Percentiles rank a stretch among this genome's conserved stretches.
Conservation (phyloP, 35 echinoderm and acorn worm genomes). For the Ptychodera flava region DNA sequence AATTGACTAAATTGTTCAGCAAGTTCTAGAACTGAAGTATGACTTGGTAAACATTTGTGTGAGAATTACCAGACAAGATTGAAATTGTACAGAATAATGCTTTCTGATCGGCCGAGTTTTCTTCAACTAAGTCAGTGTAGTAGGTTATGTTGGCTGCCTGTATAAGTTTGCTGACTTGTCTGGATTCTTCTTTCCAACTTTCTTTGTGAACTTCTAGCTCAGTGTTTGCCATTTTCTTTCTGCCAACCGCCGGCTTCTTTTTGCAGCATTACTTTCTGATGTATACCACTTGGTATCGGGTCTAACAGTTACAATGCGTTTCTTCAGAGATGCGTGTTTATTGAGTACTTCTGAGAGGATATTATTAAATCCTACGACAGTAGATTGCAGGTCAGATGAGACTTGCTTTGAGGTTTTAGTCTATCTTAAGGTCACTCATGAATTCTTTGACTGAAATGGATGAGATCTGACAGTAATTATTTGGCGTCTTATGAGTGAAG, state of each 20-base stretch:
- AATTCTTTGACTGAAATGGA: not conserved
- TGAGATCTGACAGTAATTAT: not conserved
- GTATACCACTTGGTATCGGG: conserved; percentile 54
- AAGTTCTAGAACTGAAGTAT: not conserved
- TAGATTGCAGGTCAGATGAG: not conserved
- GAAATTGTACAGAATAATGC: not conserved
- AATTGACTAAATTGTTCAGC: conserved; percentile 8
- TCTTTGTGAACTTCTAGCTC: conserved; percentile 23
- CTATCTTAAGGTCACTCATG: not conserved
- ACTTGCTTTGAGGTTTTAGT: not conserved
- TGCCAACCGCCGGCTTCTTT: conserved; percentile 10
- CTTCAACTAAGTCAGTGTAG: conserved; percentile 4
- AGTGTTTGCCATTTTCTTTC: conserved; percentile 37
- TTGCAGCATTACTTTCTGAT: conserved; percentile 26
- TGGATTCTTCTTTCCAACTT: not conserved
- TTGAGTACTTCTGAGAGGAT: not conserved
- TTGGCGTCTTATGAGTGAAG: not conserved
- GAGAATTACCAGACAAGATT: not conserved
- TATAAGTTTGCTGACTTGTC: conserved; percentile 12
- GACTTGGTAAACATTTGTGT: not conserved
- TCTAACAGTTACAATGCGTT: conserved; percentile 17
- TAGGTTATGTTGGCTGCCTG: conserved; percentile 15
- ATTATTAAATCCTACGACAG: not conserved
- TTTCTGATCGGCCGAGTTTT: conserved; percentile 3
- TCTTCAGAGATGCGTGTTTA: conserved; percentile 40